phyloP scores from a whole-genome alignment of 2,797 vertebrate genomes.

The Siniperca scherzeri region DNA sequence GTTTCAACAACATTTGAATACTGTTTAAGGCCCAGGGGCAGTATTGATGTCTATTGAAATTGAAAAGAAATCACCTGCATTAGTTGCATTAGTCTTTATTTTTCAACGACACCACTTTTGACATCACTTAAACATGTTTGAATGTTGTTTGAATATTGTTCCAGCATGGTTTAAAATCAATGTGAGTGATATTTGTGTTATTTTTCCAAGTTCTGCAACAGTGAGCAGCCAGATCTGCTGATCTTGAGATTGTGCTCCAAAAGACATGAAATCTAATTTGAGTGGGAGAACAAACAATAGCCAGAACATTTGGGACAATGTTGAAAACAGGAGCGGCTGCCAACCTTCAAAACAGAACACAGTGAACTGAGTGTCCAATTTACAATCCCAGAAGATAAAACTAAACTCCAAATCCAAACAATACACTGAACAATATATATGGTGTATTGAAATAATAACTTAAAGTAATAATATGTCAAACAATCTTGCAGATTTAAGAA shows the following conservation, averaged over 20 bases:
- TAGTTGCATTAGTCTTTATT: not conserved
- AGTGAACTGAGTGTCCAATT: conserved; percentile 48
- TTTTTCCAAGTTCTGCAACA: conserved; percentile 33
- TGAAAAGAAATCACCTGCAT: conserved; percentile 11
- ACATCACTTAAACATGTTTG: not conserved
- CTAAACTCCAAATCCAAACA: conserved; percentile 37
- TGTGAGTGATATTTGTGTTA: conserved; percentile 24
- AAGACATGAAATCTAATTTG: conserved; percentile 68
- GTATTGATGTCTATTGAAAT: not conserved
- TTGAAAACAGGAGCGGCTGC: conserved; percentile 54
- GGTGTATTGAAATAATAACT: conserved; percentile 21
- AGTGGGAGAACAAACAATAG: conserved; percentile 62
- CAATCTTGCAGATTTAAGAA: conserved; percentile 15
- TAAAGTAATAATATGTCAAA: conserved; percentile 37
- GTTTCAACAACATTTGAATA: conserved; percentile 41
- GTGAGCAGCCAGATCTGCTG: conserved; percentile 48
- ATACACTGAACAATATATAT: conserved; percentile 24
- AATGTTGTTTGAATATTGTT: not conserved
- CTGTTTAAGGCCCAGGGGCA: not conserved
- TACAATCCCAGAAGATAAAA: conserved; percentile 45
- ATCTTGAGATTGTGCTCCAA: conserved; percentile 46
- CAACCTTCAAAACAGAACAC: conserved; percentile 49
- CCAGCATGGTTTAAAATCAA: conserved; percentile 4
- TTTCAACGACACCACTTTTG: not conserved
- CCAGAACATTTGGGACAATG: conserved; percentile 59